Conservation (phyloP, 2,797 vertebrate species). For the Danio tinwini region DNA sequence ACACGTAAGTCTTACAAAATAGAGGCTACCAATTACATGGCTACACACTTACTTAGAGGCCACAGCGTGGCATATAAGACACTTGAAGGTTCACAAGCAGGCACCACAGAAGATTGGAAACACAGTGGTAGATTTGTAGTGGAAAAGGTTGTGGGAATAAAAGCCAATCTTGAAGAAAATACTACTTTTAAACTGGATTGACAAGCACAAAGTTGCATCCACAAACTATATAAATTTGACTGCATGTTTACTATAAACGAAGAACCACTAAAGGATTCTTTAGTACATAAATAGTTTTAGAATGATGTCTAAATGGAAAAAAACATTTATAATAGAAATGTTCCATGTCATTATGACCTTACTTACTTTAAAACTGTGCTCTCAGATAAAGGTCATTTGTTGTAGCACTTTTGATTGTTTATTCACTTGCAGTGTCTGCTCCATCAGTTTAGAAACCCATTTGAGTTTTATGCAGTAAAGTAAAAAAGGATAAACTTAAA, state of each 20-base stretch:
- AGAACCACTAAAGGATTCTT: background rate
- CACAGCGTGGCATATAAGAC: background rate
- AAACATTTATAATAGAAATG: background rate
- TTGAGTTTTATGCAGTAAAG: background rate
- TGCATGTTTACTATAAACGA: background rate
- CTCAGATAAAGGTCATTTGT: background rate
- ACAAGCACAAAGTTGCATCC: background rate
- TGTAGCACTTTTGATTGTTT: background rate
- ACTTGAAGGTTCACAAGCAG: background rate
- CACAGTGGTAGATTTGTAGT: background rate
- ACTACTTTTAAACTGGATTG: background rate
- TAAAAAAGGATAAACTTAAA: background rate
- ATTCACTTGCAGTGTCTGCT: background rate
- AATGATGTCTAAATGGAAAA: background rate
- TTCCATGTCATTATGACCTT: background rate
- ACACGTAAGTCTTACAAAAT: slow-evolving; percentile 16
- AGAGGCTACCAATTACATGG: slow-evolving; percentile 29
- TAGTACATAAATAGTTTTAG: background rate
- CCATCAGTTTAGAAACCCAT: background rate
- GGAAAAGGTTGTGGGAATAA: background rate
- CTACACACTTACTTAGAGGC: slow-evolving; percentile 26
- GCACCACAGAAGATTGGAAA: slow-evolving; percentile 9
- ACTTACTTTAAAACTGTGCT: background rate
- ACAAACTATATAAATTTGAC: background rate
- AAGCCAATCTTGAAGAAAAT: background rate